These are phyloP conservation scores for Protonibea diacanthus DNA, from an alignment of 2,797 vertebrate species.

Conservation along the genomic window DNA sequence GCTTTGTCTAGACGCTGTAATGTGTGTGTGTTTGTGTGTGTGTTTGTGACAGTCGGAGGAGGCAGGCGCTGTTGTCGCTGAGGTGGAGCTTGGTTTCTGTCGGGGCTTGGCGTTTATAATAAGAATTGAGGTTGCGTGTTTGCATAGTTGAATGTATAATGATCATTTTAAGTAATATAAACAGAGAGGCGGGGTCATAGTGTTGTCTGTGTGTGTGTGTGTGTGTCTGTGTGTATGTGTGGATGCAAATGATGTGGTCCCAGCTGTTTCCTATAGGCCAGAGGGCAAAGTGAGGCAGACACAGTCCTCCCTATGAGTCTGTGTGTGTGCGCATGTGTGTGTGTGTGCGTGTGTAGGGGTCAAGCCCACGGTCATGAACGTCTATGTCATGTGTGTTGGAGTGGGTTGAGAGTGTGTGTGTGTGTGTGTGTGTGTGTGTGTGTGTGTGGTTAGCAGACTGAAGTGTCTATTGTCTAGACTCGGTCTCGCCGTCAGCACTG, in stretches of 20 bases:
- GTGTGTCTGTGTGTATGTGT: constrained; percentile 31
- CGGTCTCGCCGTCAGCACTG: constrained; percentile 30
- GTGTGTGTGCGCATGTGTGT: constrained; percentile 1
- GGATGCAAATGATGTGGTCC: constrained; percentile 66
- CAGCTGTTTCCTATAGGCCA: constrained; percentile 76
- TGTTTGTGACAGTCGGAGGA: constrained; percentile 1
- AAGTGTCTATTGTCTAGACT: constrained; percentile 67
- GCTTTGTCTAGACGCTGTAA: constrained; percentile 56
- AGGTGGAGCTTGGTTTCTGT: constrained; percentile 16
- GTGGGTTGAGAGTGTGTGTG: constrained; percentile 13
- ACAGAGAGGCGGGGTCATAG: constrained; percentile 39
- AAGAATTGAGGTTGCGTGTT: constrained; percentile 18
- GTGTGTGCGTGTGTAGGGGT: constrained; percentile 35
- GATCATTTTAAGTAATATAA: constrained; percentile 59
- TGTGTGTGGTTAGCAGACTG: constrained; percentile 26
- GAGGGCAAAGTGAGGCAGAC: constrained; percentile 60
- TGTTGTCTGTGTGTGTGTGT: constrained; percentile 6
- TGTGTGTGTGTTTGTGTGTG: constrained; percentile 25
- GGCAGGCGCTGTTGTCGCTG: not conserved
- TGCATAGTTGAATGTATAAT: constrained; percentile 55
- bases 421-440: constrained; percentile 17
- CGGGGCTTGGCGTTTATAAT: not conserved
- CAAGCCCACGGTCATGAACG: constrained; percentile 71
- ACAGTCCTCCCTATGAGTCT: constrained; percentile 33
- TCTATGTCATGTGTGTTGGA: constrained; percentile 36